Evolutionary conservation across 2,113 vertebrate species (phyloP).

Genomic region (Nyctereutes procyonoides): DNA sequence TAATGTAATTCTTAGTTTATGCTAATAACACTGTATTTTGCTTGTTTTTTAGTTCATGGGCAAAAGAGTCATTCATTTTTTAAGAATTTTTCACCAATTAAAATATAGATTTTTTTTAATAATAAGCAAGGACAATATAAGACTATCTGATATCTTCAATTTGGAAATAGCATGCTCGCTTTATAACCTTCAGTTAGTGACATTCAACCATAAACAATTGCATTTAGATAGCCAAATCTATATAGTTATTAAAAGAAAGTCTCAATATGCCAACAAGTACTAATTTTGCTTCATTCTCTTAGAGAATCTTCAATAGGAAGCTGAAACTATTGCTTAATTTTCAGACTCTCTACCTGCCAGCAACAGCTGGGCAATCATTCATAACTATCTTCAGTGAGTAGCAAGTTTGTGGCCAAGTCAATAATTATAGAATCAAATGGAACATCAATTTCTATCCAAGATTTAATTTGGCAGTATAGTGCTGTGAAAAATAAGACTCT

Average conservation of each 20-base stretch:
- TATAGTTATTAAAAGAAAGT: background rate
- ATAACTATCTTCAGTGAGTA: constrained; percentile 51
- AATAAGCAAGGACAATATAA: background rate
- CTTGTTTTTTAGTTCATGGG: background rate
- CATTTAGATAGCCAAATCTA: too few relatives aligned
- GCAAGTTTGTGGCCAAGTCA: constrained; percentile 74
- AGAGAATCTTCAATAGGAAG: background rate
- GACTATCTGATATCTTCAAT: background rate
- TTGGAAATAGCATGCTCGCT: background rate
- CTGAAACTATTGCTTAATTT: constrained; percentile 72
- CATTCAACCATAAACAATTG: background rate
- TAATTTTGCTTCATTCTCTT: background rate
- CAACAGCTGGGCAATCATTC: constrained; percentile 78
- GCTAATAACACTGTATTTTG: background rate
- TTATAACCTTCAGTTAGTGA: background rate
- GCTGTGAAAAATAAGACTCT: background rate
- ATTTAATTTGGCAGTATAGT: constrained; percentile 58
- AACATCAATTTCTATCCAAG: constrained; percentile 65
- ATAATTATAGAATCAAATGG: constrained; percentile 56
- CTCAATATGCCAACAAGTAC: background rate
- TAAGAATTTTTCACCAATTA: background rate
- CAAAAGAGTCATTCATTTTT: background rate
- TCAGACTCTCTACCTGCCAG: constrained; percentile 62
- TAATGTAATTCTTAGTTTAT: background rate
- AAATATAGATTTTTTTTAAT: background rate